Base-by-base conservation (phyloP, 2,888 invertebrate genomes). In the Drosophila gaucha region DNA sequence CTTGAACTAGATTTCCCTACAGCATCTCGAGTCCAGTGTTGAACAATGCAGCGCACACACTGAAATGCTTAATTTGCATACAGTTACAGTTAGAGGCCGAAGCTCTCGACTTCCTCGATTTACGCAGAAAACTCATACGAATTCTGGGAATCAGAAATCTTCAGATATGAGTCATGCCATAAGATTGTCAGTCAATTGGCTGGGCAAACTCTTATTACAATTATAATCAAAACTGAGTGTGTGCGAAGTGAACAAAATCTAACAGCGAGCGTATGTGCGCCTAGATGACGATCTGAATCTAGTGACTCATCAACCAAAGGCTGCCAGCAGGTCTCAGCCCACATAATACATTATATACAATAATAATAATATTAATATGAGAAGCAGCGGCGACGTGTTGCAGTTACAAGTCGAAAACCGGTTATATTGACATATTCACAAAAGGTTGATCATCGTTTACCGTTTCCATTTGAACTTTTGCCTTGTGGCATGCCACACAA, bases 1-100 rank as follows among this genome's bases (percentile, higher is more conserved):
- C 71, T 62, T 83, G 71, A 80, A 85, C 85, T 85, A 80, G 85
- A 82, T 80, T 80, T 80, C 79, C 85, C 85, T 56, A 35, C 51
- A 74, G 70, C 70, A 66, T 74, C 74, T 16, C 31, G 16, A n/a
- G 31, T 6, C 28, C 31, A 62, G 31, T 46, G 43, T 60, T 52
- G 20, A 47, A 43, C 50, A 57, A 50, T 60, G 12, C 28, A 18
- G 47, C 49, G 22, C 9, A 28, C 1, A 38, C 6, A 26, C 24
- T n/a, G n/a, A 49, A 43, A 30, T 22, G 26, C 20, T 47, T 50
- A 66, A 80, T 78, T 85, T 67, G 59, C 64, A 78, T 67, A 49
- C 35, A 52, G 58, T 63, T 47, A 78, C 85, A 65, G 78, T 80
- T 74, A 62, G 33, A 24, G 44, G 30, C 26, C 20, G 49, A 35